Base-by-base conservation (phyloP, 2,113 vertebrate species). In the Excalfactoria chinensis region DNA sequence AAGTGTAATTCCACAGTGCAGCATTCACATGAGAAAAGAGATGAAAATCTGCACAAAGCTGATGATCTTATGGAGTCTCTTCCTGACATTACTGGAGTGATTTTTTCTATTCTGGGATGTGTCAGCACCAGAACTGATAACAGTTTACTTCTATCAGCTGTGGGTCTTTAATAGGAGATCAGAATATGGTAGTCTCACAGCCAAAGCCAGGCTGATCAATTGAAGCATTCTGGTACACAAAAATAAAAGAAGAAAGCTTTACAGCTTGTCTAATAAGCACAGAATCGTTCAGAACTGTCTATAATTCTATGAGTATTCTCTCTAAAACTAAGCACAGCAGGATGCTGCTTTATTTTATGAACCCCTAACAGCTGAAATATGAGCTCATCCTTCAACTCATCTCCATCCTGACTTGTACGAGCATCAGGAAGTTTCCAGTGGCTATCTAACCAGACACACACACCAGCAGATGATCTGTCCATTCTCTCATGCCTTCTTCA, bases 61-160 rank as follows among this genome's bases (percentile, higher is more conserved):
- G 22, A 64, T 81, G 59, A 71, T 6, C 48, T 56, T n/a, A 32
- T 59, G 10, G 20, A 23, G 58, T 60, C 90, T 60, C 46, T 51
- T 84, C 58, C 70, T 86, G 89, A 92, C 71, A 18, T 34, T 37
- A 28, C 44, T 91, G 22, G 56, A 82, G 84, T 62, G 41, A 89
- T 85, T 89, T 63, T 83, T 41, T 91, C 82, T 91, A 43, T 88
- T 87, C 49, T 40, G 59, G 64, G 88, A 44, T 44, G 9, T 17
- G 55, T 13, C 23, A 72, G 48, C 41, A 28, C 1, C 37, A 34
- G 40, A 40, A 32, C 32, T 17, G 44, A 84, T 44, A 28, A 56
- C 51, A 90, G 22, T 69, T 69, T 4, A 56, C 59, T 46, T 55
- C 32, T 26, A 53, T 15, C 59, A 76, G 44, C 59, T 66, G 21